Evolutionary conservation across 2,797 vertebrate species (phyloP), one percentile per base, ranked within the genome.

Genomic region (Sebastes itinus): DNA sequence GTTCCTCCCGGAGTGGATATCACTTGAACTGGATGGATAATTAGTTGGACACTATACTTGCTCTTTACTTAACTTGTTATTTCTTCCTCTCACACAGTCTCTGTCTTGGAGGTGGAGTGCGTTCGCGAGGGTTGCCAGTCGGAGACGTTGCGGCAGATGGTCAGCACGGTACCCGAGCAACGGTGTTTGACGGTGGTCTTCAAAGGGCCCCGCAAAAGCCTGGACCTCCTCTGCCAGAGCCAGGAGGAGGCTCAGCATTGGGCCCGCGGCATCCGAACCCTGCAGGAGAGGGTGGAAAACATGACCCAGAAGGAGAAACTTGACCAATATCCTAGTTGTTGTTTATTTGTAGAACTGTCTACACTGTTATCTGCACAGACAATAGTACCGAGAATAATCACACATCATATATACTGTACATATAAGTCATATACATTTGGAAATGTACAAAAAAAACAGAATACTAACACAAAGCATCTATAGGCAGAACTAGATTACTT

Each of bases 301-400:
- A 98, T 99, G 98, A 99, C 92, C 89, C 97, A 99, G 84, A 92
- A 93, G 1, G 97, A 99, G 84, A 98, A 97, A 75, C 97, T 99
- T 0, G 96, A 99, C 74, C 97, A 99, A 96, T 99, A 99, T 99
- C 98, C 97, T 97, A 4, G 25, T 4, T 23, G 6, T 10, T 32
- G 35, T 76, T 46, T 0, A 58, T 22, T 20, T 54, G 6, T 74
- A 22, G 12, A 64, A 63, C 27, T n/a, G 5, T 42, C 13, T 11
- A 16, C 6, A 10, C 6, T 32, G 22, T 14, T 13, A 27, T 9
- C 30, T 27, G 4, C 32, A 52, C 20, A 74, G 4, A 27, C 12
- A n/a, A 49, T 5, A 7, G 4, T 54, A 9, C 1, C 13, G 2
- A 63, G 7, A 73, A 72, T 61, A 18, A 38, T 63, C 33, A 63